These are phyloP conservation scores for Nematostella vectensis DNA, from an alignment of 92 coral and sea anemone species.

Conservation along the genomic window DNA sequence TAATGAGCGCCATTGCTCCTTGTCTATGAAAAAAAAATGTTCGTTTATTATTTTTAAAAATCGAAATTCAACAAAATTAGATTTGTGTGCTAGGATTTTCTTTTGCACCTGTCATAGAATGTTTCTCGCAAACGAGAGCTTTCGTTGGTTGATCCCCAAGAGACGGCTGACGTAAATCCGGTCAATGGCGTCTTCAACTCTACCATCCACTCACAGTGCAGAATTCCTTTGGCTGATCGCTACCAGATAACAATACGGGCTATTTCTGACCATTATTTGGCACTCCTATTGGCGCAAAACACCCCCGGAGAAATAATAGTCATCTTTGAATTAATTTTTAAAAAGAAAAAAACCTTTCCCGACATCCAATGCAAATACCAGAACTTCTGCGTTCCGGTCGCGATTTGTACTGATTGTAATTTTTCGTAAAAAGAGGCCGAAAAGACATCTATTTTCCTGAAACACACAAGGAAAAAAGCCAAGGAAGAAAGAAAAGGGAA, in stretches of 20 bases:
- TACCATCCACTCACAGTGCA: background rate
- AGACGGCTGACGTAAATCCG: conserved; percentile 25
- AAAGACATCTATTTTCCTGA: no score
- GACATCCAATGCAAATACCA: conserved; percentile 35
- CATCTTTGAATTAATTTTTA: conserved; percentile 62
- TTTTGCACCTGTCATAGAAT: conserved; percentile 21
- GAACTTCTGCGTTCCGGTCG: conserved; percentile 6
- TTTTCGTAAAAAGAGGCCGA: no score
- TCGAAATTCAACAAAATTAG: no score
- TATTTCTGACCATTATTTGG: conserved; percentile 29
- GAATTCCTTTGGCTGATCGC: background rate
- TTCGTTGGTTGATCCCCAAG: conserved; percentile 20
- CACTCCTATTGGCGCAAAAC: conserved; percentile 39
- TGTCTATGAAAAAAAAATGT: no score
- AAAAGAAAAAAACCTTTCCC: conserved; percentile 29
- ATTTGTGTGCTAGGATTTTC: background rate
- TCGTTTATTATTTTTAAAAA: no score
- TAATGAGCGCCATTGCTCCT: no score
- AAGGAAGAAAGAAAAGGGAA: no score
- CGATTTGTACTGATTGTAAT: conserved; percentile 4
- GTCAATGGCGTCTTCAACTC: background rate
- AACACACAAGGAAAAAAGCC: no score
- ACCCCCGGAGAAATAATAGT: conserved; percentile 39
- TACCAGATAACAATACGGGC: conserved; percentile 10
- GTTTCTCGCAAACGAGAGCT: conserved; percentile 2